phyloP scores from a whole-genome alignment of 2,888 invertebrate genomes.

The Campoletis raptor region DNA sequence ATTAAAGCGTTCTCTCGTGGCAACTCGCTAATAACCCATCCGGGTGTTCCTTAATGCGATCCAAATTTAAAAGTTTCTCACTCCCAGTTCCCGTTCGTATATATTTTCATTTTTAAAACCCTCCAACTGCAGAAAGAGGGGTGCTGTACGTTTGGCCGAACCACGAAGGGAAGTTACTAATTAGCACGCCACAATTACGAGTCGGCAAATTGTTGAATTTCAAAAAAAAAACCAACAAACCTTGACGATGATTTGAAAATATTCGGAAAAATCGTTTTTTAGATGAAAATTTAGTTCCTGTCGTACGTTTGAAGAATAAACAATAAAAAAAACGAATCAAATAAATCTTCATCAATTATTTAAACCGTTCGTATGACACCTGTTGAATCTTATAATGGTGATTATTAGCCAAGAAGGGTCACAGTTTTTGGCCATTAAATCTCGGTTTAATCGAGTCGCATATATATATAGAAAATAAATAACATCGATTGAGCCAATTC shows the following conservation, averaged over 20 bases:
- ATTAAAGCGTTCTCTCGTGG: slow-evolving; percentile 73
- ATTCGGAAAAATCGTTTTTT: neutral
- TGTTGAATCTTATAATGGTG: slow-evolving; percentile 13
- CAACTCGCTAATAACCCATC: slow-evolving; percentile 77
- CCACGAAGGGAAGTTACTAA: neutral
- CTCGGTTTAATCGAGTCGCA: slow-evolving; percentile 14
- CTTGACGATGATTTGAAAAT: neutral
- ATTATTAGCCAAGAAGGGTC: neutral
- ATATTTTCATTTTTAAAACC: neutral
- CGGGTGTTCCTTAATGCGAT: slow-evolving; percentile 61
- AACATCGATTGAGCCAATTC: slow-evolving; percentile 25
- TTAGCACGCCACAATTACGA: neutral
- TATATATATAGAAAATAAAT: slow-evolving; percentile 24
- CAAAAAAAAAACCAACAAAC: neutral
- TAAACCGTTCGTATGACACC: neutral
- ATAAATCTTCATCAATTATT: neutral
- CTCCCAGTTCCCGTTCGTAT: slow-evolving; percentile 13
- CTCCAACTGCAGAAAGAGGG: neutral
- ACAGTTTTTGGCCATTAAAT: slow-evolving; percentile 35
- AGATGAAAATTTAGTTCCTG: neutral
- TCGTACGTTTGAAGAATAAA: no score
- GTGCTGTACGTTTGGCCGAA: neutral
- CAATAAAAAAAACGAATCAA: neutral
- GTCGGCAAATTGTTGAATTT: neutral
- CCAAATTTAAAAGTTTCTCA: slow-evolving; percentile 72